A percentile compares a stretch with the other conserved stretches of the same genome.
Evolutionary conservation across 2,888 invertebrate genomes (phyloP).

Genomic region (Syrphus vitripennis): DNA sequence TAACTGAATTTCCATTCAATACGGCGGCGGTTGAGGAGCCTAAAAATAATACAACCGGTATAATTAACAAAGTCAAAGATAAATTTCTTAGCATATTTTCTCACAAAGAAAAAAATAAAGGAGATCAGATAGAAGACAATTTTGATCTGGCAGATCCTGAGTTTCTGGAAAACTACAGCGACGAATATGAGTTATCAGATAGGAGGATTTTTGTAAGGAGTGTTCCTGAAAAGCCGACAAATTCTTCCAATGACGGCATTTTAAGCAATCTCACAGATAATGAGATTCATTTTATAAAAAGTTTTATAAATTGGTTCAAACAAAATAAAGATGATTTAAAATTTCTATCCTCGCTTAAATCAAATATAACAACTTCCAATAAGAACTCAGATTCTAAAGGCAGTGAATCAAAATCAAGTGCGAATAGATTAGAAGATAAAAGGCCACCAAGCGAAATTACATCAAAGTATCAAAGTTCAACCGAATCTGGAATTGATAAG

Average conservation of each 20-base stretch:
- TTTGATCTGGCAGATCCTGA: background rate
- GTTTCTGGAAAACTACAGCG: conserved; percentile 8
- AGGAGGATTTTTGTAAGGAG: conserved; percentile 26
- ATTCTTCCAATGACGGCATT: background rate
- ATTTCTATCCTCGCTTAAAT: background rate
- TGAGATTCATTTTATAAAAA: conserved; percentile 44
- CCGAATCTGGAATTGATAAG: background rate
- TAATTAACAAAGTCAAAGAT: conserved; percentile 69
- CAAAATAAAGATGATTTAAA: background rate
- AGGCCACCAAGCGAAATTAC: background rate
- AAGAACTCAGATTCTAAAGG: background rate
- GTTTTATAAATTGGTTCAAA: conserved; percentile 60
- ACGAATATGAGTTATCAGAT: conserved; percentile 6
- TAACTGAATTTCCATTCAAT: background rate
- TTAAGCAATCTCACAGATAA: conserved; percentile 23
- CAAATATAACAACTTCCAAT: background rate
- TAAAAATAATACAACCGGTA: conserved; percentile 39
- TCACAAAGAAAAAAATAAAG: conserved; percentile 1
- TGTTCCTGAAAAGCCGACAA: conserved; percentile 10
- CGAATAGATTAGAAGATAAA: background rate
- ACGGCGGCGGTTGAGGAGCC: background rate
- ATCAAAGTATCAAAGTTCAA: background rate
- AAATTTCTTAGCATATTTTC: conserved; percentile 72
- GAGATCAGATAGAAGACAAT: background rate
- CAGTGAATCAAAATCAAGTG: background rate